These are phyloP conservation scores for Lordiphosa mommai DNA, from an alignment of 1,140 invertebrate genomes.

Conservation along the genomic window DNA sequence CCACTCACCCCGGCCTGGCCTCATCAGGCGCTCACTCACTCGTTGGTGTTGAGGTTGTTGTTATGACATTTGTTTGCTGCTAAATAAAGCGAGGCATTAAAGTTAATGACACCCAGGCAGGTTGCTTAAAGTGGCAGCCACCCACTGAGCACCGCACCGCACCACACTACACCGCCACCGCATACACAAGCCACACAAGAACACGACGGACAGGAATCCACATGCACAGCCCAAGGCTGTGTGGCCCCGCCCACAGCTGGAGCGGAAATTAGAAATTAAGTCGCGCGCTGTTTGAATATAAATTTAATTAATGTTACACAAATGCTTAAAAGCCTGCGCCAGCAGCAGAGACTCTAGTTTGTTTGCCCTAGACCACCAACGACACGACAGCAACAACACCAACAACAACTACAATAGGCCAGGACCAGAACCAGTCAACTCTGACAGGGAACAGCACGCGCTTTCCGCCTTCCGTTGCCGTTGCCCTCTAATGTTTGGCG, in stretches of 20 bases:
- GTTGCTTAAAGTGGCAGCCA: conserved; percentile 74
- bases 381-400: conserved; percentile 24
- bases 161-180: conserved; percentile 19
- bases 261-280: conserved; percentile 78
- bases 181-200: conserved; percentile 27
- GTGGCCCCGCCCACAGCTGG: conserved; percentile 33
- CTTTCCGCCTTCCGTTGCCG: conserved; percentile 52
- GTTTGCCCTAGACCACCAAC: conserved; percentile 60
- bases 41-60: conserved; percentile 34
- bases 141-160: conserved; percentile 38
- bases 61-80: conserved; percentile 76
- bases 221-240: not conserved
- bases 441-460: conserved; percentile 65
- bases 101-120: conserved; percentile 74
- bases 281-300: conserved; percentile 77
- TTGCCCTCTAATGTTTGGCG: conserved; percentile 34
- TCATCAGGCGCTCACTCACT: not conserved
- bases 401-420: conserved; percentile 13
- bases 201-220: conserved; percentile 1
- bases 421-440: conserved; percentile 42
- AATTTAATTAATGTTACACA: conserved; percentile 78
- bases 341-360: conserved; percentile 43
- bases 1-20: not conserved
- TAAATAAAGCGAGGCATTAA: conserved; percentile 74
- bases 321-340: conserved; percentile 68